A percentile compares a stretch with the other conserved stretches of the same genome.
Conservation (phyloP, 64 coral and sea anemone species). For the Pachyseris speciosa region DNA sequence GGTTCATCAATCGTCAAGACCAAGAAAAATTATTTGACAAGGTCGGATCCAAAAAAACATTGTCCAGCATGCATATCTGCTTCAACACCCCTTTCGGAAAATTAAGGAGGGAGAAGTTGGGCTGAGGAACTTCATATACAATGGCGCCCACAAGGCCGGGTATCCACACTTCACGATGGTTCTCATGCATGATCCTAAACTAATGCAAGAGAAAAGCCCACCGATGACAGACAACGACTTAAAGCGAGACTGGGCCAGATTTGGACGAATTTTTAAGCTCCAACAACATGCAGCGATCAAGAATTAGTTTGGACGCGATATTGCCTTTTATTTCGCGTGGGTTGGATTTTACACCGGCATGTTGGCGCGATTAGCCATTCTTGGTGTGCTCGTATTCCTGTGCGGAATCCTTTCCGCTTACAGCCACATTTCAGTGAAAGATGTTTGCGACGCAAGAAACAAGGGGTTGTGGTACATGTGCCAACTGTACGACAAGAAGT, state of each 20-base stretch:
- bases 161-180: conserved; percentile 75
- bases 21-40: conserved; percentile 1
- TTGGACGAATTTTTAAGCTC: conserved; percentile 58
- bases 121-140: background rate
- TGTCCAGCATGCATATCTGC: background rate
- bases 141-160: conserved; percentile 41
- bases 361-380: conserved; percentile 73
- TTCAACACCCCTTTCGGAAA: background rate
- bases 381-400: no score
- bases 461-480: conserved; percentile 75
- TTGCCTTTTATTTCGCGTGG: conserved; percentile 82
- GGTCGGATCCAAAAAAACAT: background rate
- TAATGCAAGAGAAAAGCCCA: background rate
- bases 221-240: conserved; percentile 72
- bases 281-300: conserved; percentile 84
- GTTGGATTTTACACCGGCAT: conserved; percentile 80
- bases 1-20: background rate
- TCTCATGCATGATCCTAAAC: conserved; percentile 33
- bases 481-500: conserved; percentile 73
- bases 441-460: conserved; percentile 65
- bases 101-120: background rate
- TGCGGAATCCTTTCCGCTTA: conserved; percentile 52
- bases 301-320: conserved; percentile 65
- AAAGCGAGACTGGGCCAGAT: background rate
- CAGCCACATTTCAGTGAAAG: conserved; percentile 36